Percentiles rank a stretch among this genome's conserved stretches.
Conservation (phyloP, 2,797 vertebrate genomes). For the Myotis pilosus region DNA sequence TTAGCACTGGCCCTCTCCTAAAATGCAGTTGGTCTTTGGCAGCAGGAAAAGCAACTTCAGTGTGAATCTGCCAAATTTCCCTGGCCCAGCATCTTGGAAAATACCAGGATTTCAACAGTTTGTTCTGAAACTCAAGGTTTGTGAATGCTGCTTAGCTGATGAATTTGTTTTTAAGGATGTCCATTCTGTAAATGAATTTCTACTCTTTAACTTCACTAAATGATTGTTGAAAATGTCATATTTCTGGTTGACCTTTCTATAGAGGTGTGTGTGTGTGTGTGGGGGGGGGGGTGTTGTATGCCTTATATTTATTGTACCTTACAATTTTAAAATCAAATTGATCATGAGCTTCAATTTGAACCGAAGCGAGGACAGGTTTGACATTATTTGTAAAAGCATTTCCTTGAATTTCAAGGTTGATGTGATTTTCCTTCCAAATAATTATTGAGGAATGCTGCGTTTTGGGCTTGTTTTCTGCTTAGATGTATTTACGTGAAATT, state of each 20-base stretch:
- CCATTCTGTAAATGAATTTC: neutral
- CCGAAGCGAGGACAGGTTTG: neutral
- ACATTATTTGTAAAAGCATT: slow-evolving; percentile 34
- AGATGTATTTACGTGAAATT: slow-evolving; percentile 54
- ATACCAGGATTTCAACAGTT: slow-evolving; percentile 41
- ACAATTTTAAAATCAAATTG: slow-evolving; percentile 34
- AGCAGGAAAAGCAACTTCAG: neutral
- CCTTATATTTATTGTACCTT: slow-evolving; percentile 27
- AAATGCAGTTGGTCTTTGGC: neutral
- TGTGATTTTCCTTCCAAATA: slow-evolving; percentile 42
- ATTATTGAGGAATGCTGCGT: slow-evolving; percentile 57
- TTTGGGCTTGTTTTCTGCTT: slow-evolving; percentile 55
- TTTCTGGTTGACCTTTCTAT: slow-evolving; percentile 8
- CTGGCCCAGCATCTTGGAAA: slow-evolving; percentile 21
- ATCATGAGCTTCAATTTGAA: neutral
- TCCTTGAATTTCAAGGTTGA: slow-evolving; percentile 44
- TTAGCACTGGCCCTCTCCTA: neutral
- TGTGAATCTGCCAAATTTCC: neutral
- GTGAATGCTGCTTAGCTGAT: neutral
- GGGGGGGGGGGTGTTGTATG: neutral
- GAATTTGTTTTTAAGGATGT: slow-evolving; percentile 46
- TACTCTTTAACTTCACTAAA: neutral
- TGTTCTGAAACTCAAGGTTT: slow-evolving; percentile 18
- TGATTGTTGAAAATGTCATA: neutral
- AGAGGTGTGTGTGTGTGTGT: no score